Evolutionary conservation across 1,140 invertebrate genomes (phyloP).

Genomic region (Heliothis subflexa): DNA sequence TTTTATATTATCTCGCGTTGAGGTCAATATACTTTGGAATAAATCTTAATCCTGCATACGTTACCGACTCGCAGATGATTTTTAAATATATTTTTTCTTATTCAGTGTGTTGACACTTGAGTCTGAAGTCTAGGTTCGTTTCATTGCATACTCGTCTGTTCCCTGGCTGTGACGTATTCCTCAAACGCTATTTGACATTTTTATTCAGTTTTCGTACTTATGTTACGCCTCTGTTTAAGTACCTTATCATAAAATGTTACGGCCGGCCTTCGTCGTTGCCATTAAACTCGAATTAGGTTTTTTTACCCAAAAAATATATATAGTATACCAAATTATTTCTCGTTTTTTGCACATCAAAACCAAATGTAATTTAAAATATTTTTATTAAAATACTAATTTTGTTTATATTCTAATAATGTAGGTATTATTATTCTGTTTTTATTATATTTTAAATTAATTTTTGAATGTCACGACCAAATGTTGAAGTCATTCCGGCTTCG

Average conservation of each 20-base stretch:
- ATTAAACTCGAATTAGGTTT: constrained; percentile 18
- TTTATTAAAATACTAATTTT: neutral
- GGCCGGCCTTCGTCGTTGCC: constrained; percentile 5
- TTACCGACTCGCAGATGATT: no score
- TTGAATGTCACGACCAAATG: constrained; percentile 43
- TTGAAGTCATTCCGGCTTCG: constrained; percentile 13
- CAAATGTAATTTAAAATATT: neutral
- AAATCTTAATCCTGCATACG: no score
- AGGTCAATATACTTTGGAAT: no score
- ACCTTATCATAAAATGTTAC: constrained; percentile 23
- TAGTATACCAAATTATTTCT: neutral
- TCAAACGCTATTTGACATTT: neutral
- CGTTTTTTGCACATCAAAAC: neutral
- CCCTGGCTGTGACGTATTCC: neutral
- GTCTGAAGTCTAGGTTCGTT: no score
- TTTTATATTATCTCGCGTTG: no score
- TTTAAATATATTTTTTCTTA: no score
- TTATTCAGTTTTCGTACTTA: neutral
- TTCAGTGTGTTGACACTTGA: no score
- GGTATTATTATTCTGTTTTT: constrained; percentile 16
- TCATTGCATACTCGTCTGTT: neutral
- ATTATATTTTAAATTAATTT: constrained; percentile 37
- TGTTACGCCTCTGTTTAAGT: constrained; percentile 10
- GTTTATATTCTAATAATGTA: neutral
- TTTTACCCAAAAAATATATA: constrained; percentile 1